A percentile compares a stretch with the other conserved stretches of the same genome.
Conservation (phyloP, 1,140 invertebrate genomes). For the Chrysomallon squamiferum region DNA sequence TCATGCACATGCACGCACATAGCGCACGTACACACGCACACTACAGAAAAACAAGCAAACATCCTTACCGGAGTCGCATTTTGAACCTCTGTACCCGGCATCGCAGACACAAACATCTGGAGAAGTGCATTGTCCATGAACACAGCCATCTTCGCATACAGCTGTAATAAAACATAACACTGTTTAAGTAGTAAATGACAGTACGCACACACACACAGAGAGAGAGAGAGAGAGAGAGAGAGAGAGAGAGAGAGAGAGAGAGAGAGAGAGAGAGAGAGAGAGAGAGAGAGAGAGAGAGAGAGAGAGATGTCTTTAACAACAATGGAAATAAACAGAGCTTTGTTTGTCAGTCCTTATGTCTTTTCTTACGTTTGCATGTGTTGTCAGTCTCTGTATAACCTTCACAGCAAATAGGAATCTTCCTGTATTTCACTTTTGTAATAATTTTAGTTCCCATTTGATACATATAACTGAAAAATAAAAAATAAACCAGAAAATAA, state of each 20-base stretch:
- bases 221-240: too few relatives aligned
- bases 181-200: too few relatives aligned
- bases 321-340: too few relatives aligned
- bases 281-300: too few relatives aligned
- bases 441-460: neutral
- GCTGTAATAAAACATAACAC: neutral
- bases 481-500: neutral
- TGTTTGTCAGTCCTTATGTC: too few relatives aligned
- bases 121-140: neutral
- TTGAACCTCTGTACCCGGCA: neutral
- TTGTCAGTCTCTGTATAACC: neutral
- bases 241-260: too few relatives aligned
- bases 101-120: constrained; percentile 3
- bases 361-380: neutral
- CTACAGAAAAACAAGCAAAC: too few relatives aligned
- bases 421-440: neutral
- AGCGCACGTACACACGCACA: too few relatives aligned
- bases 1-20: too few relatives aligned
- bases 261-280: too few relatives aligned
- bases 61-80: constrained; percentile 1
- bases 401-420: neutral
- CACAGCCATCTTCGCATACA: neutral
- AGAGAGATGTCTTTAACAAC: too few relatives aligned
- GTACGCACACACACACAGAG: too few relatives aligned
- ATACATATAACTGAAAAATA: neutral